Evolutionary conservation across 2,888 invertebrate species (phyloP), one percentile per base, ranked within the genome.

Genomic region (Saturnia pavonia): DNA sequence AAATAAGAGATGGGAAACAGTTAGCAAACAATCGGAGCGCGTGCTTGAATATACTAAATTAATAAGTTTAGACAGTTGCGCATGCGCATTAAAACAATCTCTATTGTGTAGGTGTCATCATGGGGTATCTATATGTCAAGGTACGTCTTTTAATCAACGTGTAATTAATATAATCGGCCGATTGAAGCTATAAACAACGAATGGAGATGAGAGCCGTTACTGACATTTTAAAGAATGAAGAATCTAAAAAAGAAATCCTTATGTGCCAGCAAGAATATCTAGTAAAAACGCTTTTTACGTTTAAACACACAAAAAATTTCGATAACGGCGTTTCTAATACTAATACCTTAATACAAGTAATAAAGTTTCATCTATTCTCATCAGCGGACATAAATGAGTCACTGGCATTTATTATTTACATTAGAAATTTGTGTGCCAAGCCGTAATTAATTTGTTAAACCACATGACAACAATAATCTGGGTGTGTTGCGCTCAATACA

Each of bases 121-220:
- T 80, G 84, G 82, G 77, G 77, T 79, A 77, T 60, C 57, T 27
- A 76, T 80, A 81, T 84, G 85, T 84, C 85, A 86, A 85, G 84
- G 82, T 74, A 74, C 72, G 72, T 48, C 69, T 76, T 74, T 74
- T 77, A 75, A 82, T 77, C 79, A 80, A 78, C 77, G 74, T 72
- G 80, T 82, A 80, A 87, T 85, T 81, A 82, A 87, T 87, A 85
- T 82, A 86, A 88, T 88, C 86, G 80, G 82, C 74, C 84, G 87
- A 88, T 90, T 88, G 14, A 25, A 27, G 57, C 14, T 60, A 27
- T 60, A 60, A 60, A 60, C 14, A 16, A 27, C 25, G 7, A 27
- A 27, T 60, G 27, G 57, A 60, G 2, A 12, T 12, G 57, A 60
- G 57, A 60, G 27, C 12, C 12, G 6, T 27, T 4, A 60, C 57